phyloP scores from a whole-genome alignment of 2,113 vertebrate genomes.

The Ctenomys sociabilis region DNA sequence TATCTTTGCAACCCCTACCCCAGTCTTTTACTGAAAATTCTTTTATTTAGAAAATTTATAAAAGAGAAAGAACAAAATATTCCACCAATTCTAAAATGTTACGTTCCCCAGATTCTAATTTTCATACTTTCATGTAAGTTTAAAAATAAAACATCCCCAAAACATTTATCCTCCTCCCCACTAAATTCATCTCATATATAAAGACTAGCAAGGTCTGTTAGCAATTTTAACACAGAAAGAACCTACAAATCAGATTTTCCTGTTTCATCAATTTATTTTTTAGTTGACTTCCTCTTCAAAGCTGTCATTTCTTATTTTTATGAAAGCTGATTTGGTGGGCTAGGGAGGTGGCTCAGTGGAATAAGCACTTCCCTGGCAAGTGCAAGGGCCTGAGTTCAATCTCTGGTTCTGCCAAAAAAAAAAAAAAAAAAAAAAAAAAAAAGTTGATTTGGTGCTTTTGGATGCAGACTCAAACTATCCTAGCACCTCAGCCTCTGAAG shows the following conservation, averaged over 20 bases:
- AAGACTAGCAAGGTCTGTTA: background rate
- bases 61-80: background rate
- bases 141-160: background rate
- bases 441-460: background rate
- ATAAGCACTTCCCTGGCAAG: no score
- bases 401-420: no score
- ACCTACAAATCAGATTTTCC: background rate
- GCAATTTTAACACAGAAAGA: background rate
- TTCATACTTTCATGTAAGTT: slow-evolving; percentile 14
- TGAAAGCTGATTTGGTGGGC: background rate
- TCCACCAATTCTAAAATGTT: background rate
- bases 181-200: background rate
- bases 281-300: background rate
- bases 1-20: slow-evolving; percentile 9
- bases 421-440: no score
- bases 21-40: slow-evolving; percentile 22
- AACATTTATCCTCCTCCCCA: background rate
- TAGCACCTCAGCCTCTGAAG: background rate
- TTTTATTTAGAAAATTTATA: background rate
- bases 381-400: no score
- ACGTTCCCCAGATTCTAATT: background rate
- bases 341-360: no score
- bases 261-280: background rate
- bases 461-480: background rate
- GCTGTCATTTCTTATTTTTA: background rate